These are phyloP conservation scores for Listronotus oregonensis DNA, from an alignment of 1,140 invertebrate genomes.

Conservation along the genomic window DNA sequence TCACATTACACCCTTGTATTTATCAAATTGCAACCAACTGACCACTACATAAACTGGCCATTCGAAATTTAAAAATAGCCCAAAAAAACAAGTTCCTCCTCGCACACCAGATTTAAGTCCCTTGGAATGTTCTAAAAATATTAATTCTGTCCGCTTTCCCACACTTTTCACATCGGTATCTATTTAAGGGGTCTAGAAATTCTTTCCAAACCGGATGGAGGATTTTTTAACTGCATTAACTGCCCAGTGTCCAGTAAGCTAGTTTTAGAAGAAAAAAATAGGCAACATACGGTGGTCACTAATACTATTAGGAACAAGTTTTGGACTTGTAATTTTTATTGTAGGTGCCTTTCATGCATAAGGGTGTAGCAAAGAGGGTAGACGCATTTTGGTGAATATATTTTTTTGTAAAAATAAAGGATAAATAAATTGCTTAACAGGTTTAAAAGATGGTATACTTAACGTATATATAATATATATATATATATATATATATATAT, in stretches of 20 bases:
- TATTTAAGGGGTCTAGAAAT: slow-evolving; percentile 21
- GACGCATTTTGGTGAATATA: no score
- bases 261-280: slow-evolving; percentile 21
- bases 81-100: slow-evolving; percentile 20
- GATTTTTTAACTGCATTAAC: slow-evolving; percentile 4
- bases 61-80: slow-evolving; percentile 3
- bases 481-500: no score
- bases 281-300: slow-evolving; percentile 14
- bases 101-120: slow-evolving; percentile 15
- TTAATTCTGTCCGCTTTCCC: slow-evolving; percentile 25
- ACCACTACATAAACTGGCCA: slow-evolving; percentile 26
- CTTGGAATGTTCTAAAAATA: slow-evolving; percentile 22
- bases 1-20: slow-evolving; percentile 30
- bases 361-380: slow-evolving; percentile 2
- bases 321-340: slow-evolving; percentile 16
- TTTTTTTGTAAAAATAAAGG: neutral
- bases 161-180: slow-evolving; percentile 18
- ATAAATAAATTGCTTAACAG: neutral
- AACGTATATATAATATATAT: no score
- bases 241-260: slow-evolving; percentile 28
- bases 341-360: slow-evolving; percentile 4
- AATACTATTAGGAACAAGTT: slow-evolving; percentile 25
- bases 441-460: neutral
- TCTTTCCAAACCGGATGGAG: slow-evolving; percentile 7
- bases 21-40: slow-evolving; percentile 24